phyloP scores from a whole-genome alignment of 2,113 vertebrate genomes.

The Taurulus bubalis region DNA sequence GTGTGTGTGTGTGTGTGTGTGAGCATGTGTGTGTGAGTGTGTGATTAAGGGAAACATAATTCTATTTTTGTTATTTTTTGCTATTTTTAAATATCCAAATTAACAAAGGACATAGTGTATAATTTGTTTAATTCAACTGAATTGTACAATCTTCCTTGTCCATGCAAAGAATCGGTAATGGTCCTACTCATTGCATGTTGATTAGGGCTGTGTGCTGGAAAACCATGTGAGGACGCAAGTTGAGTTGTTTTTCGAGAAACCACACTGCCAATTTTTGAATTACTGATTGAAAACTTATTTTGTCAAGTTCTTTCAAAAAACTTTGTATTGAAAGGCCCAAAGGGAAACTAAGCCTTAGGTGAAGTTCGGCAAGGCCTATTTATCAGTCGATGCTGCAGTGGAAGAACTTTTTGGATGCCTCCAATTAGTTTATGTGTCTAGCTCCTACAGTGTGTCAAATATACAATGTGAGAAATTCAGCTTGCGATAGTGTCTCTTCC shows the following conservation, averaged over 20 bases:
- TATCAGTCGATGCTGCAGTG: not conserved
- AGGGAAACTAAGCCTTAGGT: not conserved
- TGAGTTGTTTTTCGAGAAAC: not conserved
- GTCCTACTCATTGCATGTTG: not conserved
- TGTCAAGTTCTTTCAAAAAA: not conserved
- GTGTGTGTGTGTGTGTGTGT: not conserved
- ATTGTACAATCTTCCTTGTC: too few species aligned
- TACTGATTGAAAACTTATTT: not conserved
- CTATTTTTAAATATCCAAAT: too few species aligned
- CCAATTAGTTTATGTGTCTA: constrained; percentile 12
- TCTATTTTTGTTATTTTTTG: not conserved
- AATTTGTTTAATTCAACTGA: not conserved
- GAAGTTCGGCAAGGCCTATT: not conserved
- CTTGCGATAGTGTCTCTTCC: not conserved
- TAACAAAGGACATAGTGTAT: not conserved
- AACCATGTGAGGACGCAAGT: not conserved
- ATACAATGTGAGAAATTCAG: not conserved
- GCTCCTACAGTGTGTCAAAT: not conserved
- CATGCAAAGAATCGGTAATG: not conserved
- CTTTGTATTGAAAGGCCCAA: not conserved
- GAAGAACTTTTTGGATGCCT: not conserved
- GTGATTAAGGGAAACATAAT: too few species aligned
- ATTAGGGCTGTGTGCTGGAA: not conserved
- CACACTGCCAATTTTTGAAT: constrained; percentile 1
- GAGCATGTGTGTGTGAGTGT: too few species aligned